These are phyloP conservation scores for Hippopotamus amphibius DNA, from an alignment of 2,113 vertebrate species.

Conservation along the genomic window DNA sequence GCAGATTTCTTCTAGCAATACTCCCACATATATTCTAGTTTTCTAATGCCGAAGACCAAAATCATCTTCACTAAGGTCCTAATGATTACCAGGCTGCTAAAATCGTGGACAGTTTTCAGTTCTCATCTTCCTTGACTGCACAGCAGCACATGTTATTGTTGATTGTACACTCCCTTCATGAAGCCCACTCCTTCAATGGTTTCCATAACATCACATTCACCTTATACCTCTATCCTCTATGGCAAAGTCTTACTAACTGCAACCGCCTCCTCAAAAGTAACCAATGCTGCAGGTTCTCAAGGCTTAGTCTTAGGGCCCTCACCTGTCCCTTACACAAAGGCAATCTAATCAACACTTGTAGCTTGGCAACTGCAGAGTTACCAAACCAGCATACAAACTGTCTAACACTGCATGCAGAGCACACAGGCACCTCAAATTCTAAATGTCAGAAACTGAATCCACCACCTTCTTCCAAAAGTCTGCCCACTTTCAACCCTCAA, in stretches of 20 bases:
- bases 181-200: neutral
- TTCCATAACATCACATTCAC: neutral
- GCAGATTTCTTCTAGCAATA: neutral
- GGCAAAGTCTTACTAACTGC: neutral
- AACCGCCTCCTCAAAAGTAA: neutral
- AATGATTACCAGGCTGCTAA: neutral
- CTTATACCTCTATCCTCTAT: neutral
- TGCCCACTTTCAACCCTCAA: neutral
- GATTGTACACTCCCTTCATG: neutral
- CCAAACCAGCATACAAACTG: neutral
- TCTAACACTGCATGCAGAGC: neutral
- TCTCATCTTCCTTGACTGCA: neutral
- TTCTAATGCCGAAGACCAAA: neutral
- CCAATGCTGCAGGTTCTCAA: neutral
- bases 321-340: neutral
- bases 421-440: neutral
- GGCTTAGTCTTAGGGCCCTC: neutral
- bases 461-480: neutral
- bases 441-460: neutral
- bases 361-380: neutral
- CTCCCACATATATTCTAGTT: neutral
- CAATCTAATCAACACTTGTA: neutral
- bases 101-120: neutral
- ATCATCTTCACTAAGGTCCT: neutral
- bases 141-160: neutral